Base-by-base conservation (phyloP, 2,113 vertebrate genomes). In the Podarcis raffonei region DNA sequence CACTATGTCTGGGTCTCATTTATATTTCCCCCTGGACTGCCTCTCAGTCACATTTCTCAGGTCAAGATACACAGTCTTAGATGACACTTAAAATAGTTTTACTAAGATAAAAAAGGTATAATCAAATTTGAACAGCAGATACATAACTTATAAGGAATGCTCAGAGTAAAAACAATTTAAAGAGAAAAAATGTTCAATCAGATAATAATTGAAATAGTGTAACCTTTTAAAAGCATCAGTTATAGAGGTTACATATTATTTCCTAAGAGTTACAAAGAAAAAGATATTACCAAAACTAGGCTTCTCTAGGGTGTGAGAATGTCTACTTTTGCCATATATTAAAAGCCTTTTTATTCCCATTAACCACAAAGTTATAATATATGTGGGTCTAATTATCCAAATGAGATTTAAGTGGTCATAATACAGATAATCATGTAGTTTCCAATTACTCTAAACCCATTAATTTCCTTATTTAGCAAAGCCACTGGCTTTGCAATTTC, bases 251-350 rank as follows among this genome's bases (percentile, higher is more conserved):
- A 71, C 13, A 27, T 71, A 62, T 81, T 71, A 57, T 71, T 87
- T 69, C 48, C 65, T 69, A 53, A 53, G 27, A 69, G 32, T 30
- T 57, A 35, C 85, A 87, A 53, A 69, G 30, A 66, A 53, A 78
- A 65, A 68, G 59, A 30, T 78, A 8, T 32, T 71, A 80, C 65
- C 57, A 57, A 81, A 59, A 32, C 35, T 69, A 72, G 16, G 78
- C 22, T 48, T 83, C 39, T 80, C 62, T 37, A 16, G 42, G 9
- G 5, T 79, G 22, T 53, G 37, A 78, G 75, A 53, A n/a, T 32
- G 65, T 57, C 65, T 48, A 86, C 62, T 87, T n/a, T 80, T 71
- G 77, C 76, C 20, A 80, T 80, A 79, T 72, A 87, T 87, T 87
- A 87, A 59, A 35, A 78, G 65, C 65, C 23, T 11, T 27, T 71